Evolutionary conservation across 2,797 vertebrate species (phyloP).

Genomic region (Coranthus polyacanthus): DNA sequence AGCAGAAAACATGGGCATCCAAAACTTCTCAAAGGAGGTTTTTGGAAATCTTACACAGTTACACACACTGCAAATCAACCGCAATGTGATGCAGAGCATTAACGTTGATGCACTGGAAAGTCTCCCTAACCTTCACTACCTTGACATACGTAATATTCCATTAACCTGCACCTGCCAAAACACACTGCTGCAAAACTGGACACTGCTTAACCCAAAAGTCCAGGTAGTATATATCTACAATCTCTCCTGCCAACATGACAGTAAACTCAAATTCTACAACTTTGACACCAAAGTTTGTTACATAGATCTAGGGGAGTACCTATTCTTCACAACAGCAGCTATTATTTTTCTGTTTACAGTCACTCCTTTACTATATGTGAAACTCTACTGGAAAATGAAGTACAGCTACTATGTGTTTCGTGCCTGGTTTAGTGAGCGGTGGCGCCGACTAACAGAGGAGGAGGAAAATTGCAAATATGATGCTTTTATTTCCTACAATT

Average conservation of each 20-base stretch:
- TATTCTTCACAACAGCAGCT: constrained; percentile 81
- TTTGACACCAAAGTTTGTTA: constrained; percentile 88
- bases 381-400: constrained; percentile 86
- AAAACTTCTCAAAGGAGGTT: constrained; percentile 82
- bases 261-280: constrained; percentile 77
- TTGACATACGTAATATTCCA: constrained; percentile 87
- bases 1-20: constrained; percentile 88
- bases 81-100: constrained; percentile 85
- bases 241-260: constrained; percentile 73
- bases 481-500: constrained; percentile 92
- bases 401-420: constrained; percentile 88
- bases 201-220: constrained; percentile 62
- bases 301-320: constrained; percentile 79
- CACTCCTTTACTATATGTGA: constrained; percentile 84
- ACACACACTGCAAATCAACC: constrained; percentile 80
- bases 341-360: constrained; percentile 79
- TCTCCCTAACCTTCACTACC: constrained; percentile 82
- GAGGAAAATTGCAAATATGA: constrained; percentile 87
- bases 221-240: constrained; percentile 85
- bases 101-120: constrained; percentile 70
- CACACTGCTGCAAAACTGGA: constrained; percentile 86
- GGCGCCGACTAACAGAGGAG: constrained; percentile 82
- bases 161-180: constrained; percentile 89
- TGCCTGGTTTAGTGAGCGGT: constrained; percentile 87
- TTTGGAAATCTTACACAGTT: constrained; percentile 88